phyloP scores from a whole-genome alignment of 2,113 vertebrate genomes.

The Spheniscus mendiculus region DNA sequence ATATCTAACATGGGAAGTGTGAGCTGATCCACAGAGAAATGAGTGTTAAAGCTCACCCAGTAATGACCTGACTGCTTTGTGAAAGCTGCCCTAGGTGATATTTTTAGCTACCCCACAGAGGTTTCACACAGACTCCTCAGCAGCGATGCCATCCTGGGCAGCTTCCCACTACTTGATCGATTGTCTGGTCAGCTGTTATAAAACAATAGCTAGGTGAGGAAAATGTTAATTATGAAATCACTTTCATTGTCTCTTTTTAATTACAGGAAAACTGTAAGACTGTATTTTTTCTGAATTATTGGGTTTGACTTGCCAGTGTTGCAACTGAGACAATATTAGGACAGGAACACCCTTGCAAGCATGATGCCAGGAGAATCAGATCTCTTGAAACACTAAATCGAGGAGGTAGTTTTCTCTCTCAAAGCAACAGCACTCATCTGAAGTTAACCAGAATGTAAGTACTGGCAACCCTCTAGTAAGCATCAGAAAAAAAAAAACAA shows the following conservation, averaged over 20 bases:
- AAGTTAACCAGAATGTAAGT: background rate
- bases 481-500: background rate
- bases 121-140: background rate
- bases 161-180: background rate
- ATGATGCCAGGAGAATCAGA: background rate
- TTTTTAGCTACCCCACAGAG: background rate
- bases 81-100: background rate
- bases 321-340: background rate
- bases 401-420: background rate
- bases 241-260: background rate
- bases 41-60: background rate
- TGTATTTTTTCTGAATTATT: background rate
- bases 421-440: background rate
- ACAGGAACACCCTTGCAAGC: background rate
- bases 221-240: background rate
- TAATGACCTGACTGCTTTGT: background rate
- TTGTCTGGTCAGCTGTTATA: background rate
- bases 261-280: background rate
- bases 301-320: background rate
- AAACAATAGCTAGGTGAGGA: background rate
- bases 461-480: background rate
- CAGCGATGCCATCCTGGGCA: background rate
- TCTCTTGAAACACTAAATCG: background rate
- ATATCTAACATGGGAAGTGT: background rate
- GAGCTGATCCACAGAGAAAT: background rate